Conservation (phyloP, 2,797 vertebrate genomes). For the Octomys mimax region DNA sequence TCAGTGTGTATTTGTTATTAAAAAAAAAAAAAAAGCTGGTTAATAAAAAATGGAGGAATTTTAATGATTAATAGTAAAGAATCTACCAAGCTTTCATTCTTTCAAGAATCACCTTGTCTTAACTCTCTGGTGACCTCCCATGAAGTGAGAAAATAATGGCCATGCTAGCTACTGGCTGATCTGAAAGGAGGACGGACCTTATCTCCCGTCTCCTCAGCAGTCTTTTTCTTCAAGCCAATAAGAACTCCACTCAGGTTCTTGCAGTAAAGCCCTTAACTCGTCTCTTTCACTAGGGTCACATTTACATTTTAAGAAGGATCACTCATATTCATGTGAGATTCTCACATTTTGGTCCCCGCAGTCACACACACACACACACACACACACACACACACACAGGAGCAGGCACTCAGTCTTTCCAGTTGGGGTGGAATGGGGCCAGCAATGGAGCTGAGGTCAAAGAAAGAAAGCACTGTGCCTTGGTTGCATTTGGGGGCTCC, state of each 20-base stretch:
- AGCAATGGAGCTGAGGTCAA: background rate
- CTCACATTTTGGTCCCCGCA: background rate
- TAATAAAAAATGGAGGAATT: conserved; percentile 69
- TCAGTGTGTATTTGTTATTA: conserved; percentile 50
- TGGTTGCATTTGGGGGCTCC: background rate
- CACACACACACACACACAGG: background rate
- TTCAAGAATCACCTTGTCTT: conserved; percentile 40
- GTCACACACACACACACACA: background rate
- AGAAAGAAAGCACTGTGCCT: background rate
- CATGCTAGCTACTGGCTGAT: background rate
- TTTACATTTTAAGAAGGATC: background rate
- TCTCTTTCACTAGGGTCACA: conserved; percentile 9
- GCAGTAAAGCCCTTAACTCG: background rate
- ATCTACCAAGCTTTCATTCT: conserved; percentile 64
- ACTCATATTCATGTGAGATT: conserved; percentile 22
- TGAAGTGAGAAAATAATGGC: background rate
- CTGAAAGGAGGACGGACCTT: background rate
- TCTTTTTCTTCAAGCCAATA: background rate
- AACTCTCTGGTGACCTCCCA: conserved; percentile 34
- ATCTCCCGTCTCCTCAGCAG: background rate
- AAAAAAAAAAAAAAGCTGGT: background rate
- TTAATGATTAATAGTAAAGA: conserved; percentile 75
- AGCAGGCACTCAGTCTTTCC: background rate
- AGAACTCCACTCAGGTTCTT: background rate
- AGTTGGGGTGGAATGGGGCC: background rate